Conservation (phyloP, 2,113 vertebrate species). For the Rynchops niger region DNA sequence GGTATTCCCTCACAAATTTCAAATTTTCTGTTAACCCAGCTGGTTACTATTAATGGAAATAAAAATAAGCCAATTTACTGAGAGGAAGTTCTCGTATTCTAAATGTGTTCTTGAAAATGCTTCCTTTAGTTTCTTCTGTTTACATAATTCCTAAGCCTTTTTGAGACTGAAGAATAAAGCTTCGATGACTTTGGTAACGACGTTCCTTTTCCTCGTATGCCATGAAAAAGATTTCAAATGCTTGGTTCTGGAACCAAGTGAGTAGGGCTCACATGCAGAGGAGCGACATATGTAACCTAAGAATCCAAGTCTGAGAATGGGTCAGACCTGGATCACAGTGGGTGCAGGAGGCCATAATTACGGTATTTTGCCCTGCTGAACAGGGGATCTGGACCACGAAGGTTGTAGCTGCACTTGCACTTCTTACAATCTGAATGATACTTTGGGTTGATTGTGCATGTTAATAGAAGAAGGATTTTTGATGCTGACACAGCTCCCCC, state of each 20-base stretch:
- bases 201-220: neutral
- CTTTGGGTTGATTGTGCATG: neutral
- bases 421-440: neutral
- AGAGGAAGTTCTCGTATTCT: neutral
- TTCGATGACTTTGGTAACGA: neutral
- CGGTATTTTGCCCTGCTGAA: neutral
- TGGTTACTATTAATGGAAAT: neutral
- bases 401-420: neutral
- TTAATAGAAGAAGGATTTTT: neutral
- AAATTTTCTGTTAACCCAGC: neutral
- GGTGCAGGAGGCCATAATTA: neutral
- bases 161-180: neutral
- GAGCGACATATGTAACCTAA: accelerated
- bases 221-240: neutral
- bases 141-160: neutral
- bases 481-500: neutral
- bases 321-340: neutral
- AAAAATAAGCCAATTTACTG: neutral
- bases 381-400: neutral
- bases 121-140: neutral
- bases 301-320: neutral
- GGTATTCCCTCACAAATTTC: neutral
- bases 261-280: neutral
- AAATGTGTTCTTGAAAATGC: neutral
- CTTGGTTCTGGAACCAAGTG: neutral